Percentiles rank a stretch among this genome's conserved stretches.
These are phyloP conservation scores for Bubo bubo DNA, from an alignment of 2,113 vertebrate genomes.

Conservation along the genomic window DNA sequence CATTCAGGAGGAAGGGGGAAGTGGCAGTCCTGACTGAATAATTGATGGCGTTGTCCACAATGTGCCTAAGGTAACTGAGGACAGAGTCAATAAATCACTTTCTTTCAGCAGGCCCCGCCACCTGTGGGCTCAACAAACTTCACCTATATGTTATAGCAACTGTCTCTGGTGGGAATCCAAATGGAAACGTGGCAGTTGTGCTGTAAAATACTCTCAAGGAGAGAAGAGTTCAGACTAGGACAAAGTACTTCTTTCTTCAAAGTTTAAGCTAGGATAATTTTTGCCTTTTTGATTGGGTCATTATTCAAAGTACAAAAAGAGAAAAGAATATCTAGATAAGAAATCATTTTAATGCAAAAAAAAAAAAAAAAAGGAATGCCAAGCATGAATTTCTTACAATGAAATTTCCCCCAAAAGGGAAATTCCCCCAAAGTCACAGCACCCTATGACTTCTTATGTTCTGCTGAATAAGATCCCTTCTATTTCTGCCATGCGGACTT, in stretches of 20 bases:
- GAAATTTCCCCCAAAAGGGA: not conserved
- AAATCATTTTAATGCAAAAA: not conserved
- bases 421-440: not conserved
- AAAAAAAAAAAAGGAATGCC: not conserved
- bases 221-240: not conserved
- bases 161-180: not conserved
- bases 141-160: not conserved
- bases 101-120: not conserved
- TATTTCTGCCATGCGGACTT: not conserved
- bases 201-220: not conserved
- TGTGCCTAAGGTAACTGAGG: not conserved
- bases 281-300: not conserved
- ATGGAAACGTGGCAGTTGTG: not conserved
- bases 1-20: not conserved
- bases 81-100: not conserved
- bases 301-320: not conserved
- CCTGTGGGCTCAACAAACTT: not conserved
- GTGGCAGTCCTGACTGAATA: not conserved
- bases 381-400: not conserved
- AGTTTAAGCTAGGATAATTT: not conserved
- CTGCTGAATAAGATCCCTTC: not conserved
- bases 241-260: not conserved
- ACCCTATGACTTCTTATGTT: not conserved
- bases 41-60: not conserved
- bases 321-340: not conserved